A percentile compares a stretch with the other conserved stretches of the same genome.
Conservation (phyloP, 2,888 invertebrate species). For the Autographa pulchrina region DNA sequence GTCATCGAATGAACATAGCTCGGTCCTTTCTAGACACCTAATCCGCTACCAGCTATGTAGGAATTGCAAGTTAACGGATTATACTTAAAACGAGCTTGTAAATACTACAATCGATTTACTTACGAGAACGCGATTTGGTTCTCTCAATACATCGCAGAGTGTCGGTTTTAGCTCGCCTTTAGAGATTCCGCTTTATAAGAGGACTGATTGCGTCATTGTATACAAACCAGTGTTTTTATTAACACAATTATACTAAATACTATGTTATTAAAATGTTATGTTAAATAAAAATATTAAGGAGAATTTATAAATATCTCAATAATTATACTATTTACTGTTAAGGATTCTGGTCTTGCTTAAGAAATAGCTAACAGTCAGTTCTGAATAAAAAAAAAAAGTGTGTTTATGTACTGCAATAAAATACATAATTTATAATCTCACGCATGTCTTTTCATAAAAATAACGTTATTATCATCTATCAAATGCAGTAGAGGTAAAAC, state of each 20-base stretch:
- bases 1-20: background rate
- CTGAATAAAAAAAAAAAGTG: background rate
- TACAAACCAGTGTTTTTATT: background rate
- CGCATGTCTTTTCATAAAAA: background rate
- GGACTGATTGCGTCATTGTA: constrained; percentile 12
- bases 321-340: too few relatives aligned
- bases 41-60: background rate
- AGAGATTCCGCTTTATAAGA: background rate
- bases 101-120: background rate
- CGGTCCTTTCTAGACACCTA: background rate
- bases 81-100: background rate
- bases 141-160: background rate
- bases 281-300: too few relatives aligned
- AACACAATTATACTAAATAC: too few relatives aligned
- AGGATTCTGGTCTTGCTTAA: too few relatives aligned
- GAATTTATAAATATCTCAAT: too few relatives aligned
- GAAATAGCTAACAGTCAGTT: too few relatives aligned
- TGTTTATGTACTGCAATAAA: background rate
- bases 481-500: constrained; percentile 21
- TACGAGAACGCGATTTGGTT: background rate
- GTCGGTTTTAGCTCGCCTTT: background rate
- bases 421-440: background rate
- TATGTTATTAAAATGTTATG: too few relatives aligned
- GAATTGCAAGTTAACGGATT: background rate
- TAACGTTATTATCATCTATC: constrained; percentile 1